Conservation (phyloP, 2,113 vertebrate genomes). For the Nanorana parkeri region DNA sequence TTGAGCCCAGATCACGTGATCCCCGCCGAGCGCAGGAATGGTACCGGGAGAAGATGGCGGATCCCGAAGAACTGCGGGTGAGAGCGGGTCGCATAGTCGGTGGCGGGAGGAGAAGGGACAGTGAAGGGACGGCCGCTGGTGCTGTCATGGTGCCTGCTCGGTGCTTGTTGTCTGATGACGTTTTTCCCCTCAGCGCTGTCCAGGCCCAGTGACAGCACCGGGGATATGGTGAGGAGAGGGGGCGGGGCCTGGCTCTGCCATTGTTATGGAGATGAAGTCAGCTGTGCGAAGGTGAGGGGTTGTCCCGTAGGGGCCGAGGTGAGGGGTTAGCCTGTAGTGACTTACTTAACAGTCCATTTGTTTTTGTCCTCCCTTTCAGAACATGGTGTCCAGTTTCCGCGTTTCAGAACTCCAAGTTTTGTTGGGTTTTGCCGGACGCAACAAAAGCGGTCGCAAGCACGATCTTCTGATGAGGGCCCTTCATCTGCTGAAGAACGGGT, state of each 20-base stretch:
- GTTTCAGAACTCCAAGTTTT: constrained; percentile 88
- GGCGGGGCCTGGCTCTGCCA: too few relatives aligned
- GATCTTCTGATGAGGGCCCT: constrained; percentile 86
- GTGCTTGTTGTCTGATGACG: not conserved
- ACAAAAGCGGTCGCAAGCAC: constrained; percentile 87
- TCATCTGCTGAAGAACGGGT: constrained; percentile 84
- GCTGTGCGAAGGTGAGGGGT: too few relatives aligned
- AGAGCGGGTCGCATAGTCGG: not conserved
- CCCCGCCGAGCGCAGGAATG: constrained; percentile 22
- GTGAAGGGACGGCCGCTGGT: too few relatives aligned
- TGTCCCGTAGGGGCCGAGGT: too few relatives aligned
- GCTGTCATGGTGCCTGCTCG: not conserved
- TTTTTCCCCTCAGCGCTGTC: not conserved
- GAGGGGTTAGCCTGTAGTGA: too few relatives aligned
- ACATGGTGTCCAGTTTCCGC: constrained; percentile 89
- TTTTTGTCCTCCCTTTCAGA: constrained; percentile 69
- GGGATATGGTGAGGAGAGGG: too few relatives aligned
- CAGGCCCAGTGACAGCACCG: not conserved
- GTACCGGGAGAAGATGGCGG: constrained; percentile 50
- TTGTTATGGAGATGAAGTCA: too few relatives aligned
- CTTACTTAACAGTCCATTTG: not conserved
- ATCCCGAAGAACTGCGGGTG: constrained; percentile 30
- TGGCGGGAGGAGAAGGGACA: not conserved
- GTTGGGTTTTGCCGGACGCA: constrained; percentile 86
- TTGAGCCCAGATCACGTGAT: constrained; percentile 13